phyloP scores from a whole-genome alignment of 1,140 invertebrate genomes.

The Drosophila setifemur region DNA sequence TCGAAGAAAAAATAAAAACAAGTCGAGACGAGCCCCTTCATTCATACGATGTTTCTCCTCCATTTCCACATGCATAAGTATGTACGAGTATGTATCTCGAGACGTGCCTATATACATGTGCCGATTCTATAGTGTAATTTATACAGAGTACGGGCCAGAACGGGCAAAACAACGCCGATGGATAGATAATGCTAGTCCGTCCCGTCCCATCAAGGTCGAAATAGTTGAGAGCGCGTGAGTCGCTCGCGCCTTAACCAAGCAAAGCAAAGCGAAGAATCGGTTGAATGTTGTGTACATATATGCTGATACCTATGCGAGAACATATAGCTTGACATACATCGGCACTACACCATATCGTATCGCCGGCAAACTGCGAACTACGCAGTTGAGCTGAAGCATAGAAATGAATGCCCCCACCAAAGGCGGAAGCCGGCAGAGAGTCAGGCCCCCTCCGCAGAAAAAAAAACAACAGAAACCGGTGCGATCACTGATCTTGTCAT shows the following conservation, averaged over 20 bases:
- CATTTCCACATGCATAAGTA: conserved; percentile 1
- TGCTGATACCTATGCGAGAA: neutral
- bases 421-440: conserved; percentile 25
- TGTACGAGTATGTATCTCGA: neutral
- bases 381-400: conserved; percentile 35
- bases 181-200: conserved; percentile 46
- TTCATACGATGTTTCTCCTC: neutral
- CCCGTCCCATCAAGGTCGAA: conserved; percentile 72
- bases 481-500: conserved; percentile 21
- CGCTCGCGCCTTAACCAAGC: conserved; percentile 30
- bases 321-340: conserved; percentile 21
- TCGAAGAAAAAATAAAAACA: conserved; percentile 22
- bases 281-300: neutral
- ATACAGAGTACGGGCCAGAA: conserved; percentile 10
- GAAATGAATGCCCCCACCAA: neutral
- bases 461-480: conserved; percentile 12
- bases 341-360: conserved; percentile 1
- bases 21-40: conserved; percentile 69
- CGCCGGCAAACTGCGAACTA: conserved; percentile 11
- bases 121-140: conserved; percentile 13
- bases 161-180: conserved; percentile 30
- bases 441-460: conserved; percentile 34
- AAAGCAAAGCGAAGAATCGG: conserved; percentile 12
- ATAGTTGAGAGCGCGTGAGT: conserved; percentile 61
- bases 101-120: neutral